phyloP scores from a whole-genome alignment of 2,113 vertebrate species.

The Syngnathus typhle region DNA sequence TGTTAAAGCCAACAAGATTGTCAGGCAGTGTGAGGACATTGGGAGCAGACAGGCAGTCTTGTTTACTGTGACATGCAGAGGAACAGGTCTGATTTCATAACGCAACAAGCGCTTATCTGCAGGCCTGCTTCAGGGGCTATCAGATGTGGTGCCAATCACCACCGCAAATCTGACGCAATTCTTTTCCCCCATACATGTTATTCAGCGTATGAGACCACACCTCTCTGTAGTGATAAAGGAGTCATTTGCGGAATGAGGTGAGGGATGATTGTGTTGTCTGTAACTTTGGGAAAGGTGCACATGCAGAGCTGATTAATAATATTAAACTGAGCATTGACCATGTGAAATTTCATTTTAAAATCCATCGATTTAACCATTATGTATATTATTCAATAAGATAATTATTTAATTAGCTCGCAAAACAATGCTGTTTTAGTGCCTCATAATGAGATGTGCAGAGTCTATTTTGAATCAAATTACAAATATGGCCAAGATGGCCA shows the following conservation, averaged over 20 bases:
- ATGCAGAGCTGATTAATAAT: neutral
- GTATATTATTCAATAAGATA: neutral
- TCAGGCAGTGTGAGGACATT: conserved; percentile 15
- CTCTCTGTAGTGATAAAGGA: conserved; percentile 60
- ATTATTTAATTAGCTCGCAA: neutral
- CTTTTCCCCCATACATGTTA: conserved; percentile 55
- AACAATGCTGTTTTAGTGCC: neutral
- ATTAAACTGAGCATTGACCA: neutral
- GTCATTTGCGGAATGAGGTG: conserved; percentile 58
- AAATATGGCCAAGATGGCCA: neutral
- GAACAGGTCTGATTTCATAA: conserved; percentile 64
- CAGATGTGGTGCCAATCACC: conserved; percentile 69
- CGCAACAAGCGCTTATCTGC: conserved; percentile 62
- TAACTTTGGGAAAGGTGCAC: conserved; percentile 51
- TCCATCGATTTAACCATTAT: neutral
- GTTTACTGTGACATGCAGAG: conserved; percentile 59
- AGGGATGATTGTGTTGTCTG: conserved; percentile 64
- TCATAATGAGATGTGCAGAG: neutral
- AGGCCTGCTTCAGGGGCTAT: conserved; percentile 61
- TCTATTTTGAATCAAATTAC: neutral
- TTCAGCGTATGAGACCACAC: conserved; percentile 50
- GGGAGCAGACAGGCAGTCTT: conserved; percentile 39
- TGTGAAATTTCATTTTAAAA: neutral
- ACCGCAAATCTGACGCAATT: conserved; percentile 61
- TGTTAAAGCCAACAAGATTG: conserved; percentile 15